Evolutionary conservation across 2,888 invertebrate species (phyloP).

Genomic region (Calliphora vomitoria): DNA sequence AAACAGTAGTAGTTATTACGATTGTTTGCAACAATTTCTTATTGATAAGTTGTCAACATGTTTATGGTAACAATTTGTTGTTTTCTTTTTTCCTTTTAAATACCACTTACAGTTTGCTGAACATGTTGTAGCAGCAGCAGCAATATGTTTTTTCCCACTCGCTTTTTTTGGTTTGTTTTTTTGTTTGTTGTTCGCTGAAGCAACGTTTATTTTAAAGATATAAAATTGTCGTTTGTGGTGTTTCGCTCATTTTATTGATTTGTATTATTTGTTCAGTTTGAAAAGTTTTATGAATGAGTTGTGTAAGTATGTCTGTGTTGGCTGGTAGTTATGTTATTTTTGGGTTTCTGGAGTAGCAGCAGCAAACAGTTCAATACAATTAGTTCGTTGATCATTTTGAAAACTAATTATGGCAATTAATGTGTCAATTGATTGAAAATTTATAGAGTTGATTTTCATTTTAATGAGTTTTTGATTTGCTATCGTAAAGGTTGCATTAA

Average conservation of each 20-base stretch:
- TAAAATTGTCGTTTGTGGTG: constrained; percentile 41
- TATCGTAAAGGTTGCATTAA: constrained; percentile 64
- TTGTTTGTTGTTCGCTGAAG: background rate
- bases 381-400: constrained; percentile 57
- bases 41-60: constrained; percentile 73
- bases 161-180: background rate
- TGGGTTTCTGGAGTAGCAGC: constrained; percentile 16
- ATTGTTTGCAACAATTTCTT: constrained; percentile 71
- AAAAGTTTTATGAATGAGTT: constrained; percentile 63
- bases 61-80: constrained; percentile 72
- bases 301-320: background rate
- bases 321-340: background rate
- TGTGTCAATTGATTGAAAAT: constrained; percentile 73
- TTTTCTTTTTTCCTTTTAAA: constrained; percentile 18
- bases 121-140: background rate
- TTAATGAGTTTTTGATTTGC: constrained; percentile 68
- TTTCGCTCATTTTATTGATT: constrained; percentile 55
- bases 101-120: background rate
- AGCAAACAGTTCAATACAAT: constrained; percentile 30
- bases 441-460: constrained; percentile 70
- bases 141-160: constrained; percentile 42
- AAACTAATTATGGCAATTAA: constrained; percentile 74
- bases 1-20: constrained; percentile 69
- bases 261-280: constrained; percentile 43
- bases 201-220: constrained; percentile 45